Base-by-base conservation (phyloP, 2,888 invertebrate genomes). In the Neoascia interrupta region DNA sequence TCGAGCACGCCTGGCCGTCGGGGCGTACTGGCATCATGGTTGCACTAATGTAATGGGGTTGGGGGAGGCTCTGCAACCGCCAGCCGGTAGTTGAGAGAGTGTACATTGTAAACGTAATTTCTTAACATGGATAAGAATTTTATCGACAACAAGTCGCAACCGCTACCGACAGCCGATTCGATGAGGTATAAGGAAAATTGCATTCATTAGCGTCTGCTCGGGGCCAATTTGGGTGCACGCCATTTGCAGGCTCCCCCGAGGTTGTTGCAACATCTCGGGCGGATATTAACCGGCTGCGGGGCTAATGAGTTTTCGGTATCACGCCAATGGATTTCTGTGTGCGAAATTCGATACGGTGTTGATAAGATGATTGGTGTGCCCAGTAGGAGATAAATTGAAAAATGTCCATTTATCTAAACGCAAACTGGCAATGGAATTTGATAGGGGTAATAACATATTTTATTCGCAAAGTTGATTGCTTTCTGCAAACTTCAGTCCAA, bases 181-280 rank as follows among this genome's bases (percentile, higher is more conserved):
- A 79, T 68, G 79, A 79, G 79, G 79, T 68, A 68, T n/a, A n/a
- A n/a, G n/a, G 73, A 73, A 79, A 79, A 79, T 79, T 79, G 79
- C 79, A 79, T 79, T 79, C 79, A 79, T 79, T 79, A 79, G 66
- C 66, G 79, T 79, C 79, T 66, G 56, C 61, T 79, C 56, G 39
- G 39, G 66, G 73, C 79, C 73, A 73, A 79, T 73, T 79, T 73
- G 73, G 66, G 54, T 79, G 66, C 36, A n/a, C 31, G n/a, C 23
- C 53, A 43, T 49, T 10, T 16, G 13, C 28, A 26, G 34, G 21
- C 23, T 8, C 4, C 43, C 16, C 6, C 16, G 28, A 26, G 1
- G n/a, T n/a, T n/a, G n/a, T n/a, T n/a, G n/a, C n/a, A n/a, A n/a
- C n/a, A n/a, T n/a, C 31, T n/a, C 11, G n/a, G 11, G 8, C 13